Percentiles rank a stretch among this genome's conserved stretches.
phyloP scores from a whole-genome alignment of 2,113 vertebrate genomes.

The Manacus vitellinus region DNA sequence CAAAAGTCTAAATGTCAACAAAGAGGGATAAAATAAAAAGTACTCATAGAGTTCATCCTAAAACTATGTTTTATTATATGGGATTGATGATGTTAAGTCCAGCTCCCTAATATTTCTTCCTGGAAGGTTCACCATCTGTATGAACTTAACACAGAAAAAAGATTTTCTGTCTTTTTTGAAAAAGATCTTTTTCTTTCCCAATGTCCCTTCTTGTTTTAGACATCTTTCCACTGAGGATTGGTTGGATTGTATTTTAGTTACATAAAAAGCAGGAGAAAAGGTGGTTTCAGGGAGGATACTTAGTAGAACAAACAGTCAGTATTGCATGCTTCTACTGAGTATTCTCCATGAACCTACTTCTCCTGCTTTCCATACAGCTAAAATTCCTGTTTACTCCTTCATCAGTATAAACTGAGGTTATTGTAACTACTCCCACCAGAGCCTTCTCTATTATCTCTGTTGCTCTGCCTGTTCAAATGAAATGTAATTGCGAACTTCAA shows the following conservation, averaged over 20 bases:
- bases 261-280: neutral
- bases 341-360: accelerated
- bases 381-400: neutral
- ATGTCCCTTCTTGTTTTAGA: neutral
- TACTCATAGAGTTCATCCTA: neutral
- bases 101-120: neutral
- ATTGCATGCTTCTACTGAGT: neutral
- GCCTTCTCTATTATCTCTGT: neutral
- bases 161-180: neutral
- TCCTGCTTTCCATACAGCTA: neutral
- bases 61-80: neutral
- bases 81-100: neutral
- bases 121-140: accelerated
- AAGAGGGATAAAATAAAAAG: neutral
- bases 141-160: neutral
- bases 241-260: neutral
- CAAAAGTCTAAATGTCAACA: neutral
- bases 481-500: neutral
- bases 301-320: neutral
- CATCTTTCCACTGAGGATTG: neutral
- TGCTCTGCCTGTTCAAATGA: neutral
- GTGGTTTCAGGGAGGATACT: neutral
- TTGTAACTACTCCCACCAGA: neutral
- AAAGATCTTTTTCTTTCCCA: neutral
- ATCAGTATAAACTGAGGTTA: neutral